These are phyloP conservation scores for Choristoneura rosaceana DNA, from an alignment of 2,888 invertebrate species.

Conservation along the genomic window DNA sequence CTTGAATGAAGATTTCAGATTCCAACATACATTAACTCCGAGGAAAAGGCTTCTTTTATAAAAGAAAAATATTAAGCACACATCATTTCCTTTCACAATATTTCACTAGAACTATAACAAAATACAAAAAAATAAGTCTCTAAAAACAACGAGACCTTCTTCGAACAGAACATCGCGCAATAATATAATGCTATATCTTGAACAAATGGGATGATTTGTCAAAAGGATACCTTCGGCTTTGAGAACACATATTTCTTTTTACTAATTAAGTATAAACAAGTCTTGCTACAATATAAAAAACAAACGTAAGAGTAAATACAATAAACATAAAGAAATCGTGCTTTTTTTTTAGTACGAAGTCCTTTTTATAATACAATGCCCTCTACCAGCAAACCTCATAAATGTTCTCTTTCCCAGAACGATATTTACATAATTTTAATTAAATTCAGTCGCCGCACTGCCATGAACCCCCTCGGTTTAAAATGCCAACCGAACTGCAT, in stretches of 20 bases:
- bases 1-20: conserved; percentile 21
- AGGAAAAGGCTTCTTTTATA: neutral
- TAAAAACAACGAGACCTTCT: neutral
- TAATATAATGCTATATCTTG: conserved; percentile 1
- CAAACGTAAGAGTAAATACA: conserved; percentile 19
- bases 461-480: conserved; percentile 23
- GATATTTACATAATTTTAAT: conserved; percentile 44
- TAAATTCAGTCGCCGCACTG: conserved; percentile 36
- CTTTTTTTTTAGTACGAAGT: conserved; percentile 21
- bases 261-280: neutral
- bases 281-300: neutral
- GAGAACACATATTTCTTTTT: neutral
- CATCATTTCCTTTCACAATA: neutral
- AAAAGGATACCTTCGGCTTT: neutral
- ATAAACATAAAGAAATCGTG: conserved; percentile 8
- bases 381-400: conserved; percentile 33
- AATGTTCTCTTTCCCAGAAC: conserved; percentile 34
- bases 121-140: neutral
- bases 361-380: conserved; percentile 34
- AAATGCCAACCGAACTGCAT: conserved; percentile 32
- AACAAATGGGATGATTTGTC: neutral
- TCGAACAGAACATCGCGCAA: neutral
- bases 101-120: neutral
- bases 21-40: conserved; percentile 15
- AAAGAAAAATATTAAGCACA: neutral